These are phyloP conservation scores for Drosophila mimetica DNA, from an alignment of 2,888 invertebrate species.

Conservation along the genomic window DNA sequence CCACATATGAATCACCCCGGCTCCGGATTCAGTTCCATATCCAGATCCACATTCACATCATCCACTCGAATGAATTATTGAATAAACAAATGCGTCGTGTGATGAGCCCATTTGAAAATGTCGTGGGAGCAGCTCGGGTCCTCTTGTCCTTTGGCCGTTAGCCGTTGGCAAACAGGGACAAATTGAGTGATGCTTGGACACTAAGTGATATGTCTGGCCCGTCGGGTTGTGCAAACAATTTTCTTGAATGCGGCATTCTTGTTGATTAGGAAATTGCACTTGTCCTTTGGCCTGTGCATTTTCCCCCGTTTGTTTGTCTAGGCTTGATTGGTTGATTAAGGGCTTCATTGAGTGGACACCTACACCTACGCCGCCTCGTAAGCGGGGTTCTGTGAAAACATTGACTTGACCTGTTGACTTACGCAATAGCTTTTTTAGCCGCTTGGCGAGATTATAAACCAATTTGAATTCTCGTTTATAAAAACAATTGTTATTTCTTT, in stretches of 20 bases:
- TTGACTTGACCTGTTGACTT: neutral
- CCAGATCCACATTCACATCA: neutral
- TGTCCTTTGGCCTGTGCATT: slow-evolving; percentile 25
- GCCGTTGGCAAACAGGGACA: slow-evolving; percentile 52
- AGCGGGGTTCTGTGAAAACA: neutral
- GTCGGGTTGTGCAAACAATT: slow-evolving; percentile 38
- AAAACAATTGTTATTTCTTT: no score
- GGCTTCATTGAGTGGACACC: slow-evolving; percentile 9
- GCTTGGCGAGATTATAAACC: neutral
- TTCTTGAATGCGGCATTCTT: slow-evolving; percentile 41
- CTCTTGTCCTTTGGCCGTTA: slow-evolving; percentile 13
- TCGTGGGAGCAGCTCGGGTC: slow-evolving; percentile 19
- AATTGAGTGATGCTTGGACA: slow-evolving; percentile 66
- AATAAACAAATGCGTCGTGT: slow-evolving; percentile 58
- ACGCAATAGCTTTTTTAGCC: no score
- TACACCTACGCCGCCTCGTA: slow-evolving; percentile 5
- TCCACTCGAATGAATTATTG: slow-evolving; percentile 55
- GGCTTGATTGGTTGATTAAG: slow-evolving; percentile 37
- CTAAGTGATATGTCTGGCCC: slow-evolving; percentile 56
- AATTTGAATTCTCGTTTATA: no score
- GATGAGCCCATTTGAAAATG: slow-evolving; percentile 52
- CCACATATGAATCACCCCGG: slow-evolving; percentile 38
- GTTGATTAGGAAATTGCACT: slow-evolving; percentile 69
- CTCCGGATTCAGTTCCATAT: neutral
- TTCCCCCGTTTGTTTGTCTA: slow-evolving; percentile 30